These are phyloP conservation scores for Drymodes brunneopygia DNA, from an alignment of 2,113 vertebrate species.

Conservation along the genomic window DNA sequence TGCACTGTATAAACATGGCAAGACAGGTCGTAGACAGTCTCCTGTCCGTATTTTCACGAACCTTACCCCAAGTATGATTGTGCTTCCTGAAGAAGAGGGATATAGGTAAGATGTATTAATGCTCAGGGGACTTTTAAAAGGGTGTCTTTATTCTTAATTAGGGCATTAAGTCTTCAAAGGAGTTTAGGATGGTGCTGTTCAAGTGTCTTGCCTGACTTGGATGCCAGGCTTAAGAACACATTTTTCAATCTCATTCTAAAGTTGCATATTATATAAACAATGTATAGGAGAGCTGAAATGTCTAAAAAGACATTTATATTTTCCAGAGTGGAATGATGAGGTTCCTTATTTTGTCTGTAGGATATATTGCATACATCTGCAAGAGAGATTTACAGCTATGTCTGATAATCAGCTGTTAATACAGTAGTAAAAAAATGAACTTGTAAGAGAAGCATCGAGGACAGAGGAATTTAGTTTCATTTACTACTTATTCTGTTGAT, in stretches of 20 bases:
- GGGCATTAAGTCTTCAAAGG: neutral
- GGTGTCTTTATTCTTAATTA: neutral
- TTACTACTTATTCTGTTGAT: neutral
- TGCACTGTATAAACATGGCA: slow-evolving; percentile 90
- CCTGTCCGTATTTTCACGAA: slow-evolving; percentile 95
- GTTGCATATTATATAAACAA: neutral
- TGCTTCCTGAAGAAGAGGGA: slow-evolving; percentile 87
- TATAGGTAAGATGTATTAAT: slow-evolving; percentile 79
- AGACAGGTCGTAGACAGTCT: slow-evolving; percentile 88
- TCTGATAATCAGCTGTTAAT: neutral
- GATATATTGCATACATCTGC: accelerated
- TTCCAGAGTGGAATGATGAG: neutral
- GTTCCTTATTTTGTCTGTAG: neutral
- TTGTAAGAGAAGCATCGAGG: neutral
- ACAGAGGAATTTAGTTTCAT: neutral
- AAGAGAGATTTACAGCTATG: neutral
- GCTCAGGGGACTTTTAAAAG: neutral
- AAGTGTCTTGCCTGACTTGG: neutral
- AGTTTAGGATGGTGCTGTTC: neutral
- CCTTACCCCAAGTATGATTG: slow-evolving; percentile 73
- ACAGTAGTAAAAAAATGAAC: neutral
- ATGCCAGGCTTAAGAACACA: neutral
- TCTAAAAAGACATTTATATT: neutral
- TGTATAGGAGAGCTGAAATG: neutral
- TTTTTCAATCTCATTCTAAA: neutral